Conservation (phyloP, 2,888 invertebrate species). For the Drosophila longiperda region DNA sequence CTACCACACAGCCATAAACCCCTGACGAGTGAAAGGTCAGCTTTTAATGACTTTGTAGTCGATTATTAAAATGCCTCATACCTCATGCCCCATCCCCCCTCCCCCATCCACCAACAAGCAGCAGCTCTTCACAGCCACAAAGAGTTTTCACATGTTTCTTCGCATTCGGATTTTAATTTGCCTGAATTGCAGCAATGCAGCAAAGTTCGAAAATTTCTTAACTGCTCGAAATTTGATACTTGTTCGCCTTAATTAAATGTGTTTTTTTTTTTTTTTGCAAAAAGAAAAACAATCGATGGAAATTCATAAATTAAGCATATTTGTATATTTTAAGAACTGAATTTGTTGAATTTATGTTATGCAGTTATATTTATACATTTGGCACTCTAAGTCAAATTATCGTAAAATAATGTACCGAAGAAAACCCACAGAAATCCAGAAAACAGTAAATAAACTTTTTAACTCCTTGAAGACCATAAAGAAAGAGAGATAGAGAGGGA, state of each 20-base stretch:
- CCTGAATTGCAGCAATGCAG: background rate
- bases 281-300: background rate
- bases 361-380: constrained; percentile 16
- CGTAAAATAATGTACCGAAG: background rate
- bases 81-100: background rate
- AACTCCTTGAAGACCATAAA: constrained; percentile 31
- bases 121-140: constrained; percentile 18
- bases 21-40: constrained; percentile 31
- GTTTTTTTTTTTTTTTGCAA: background rate
- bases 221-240: background rate
- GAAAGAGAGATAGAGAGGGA: too few relatives aligned
- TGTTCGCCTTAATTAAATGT: background rate
- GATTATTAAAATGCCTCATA: constrained; percentile 51
- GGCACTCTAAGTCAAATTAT: constrained; percentile 30
- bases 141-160: background rate
- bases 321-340: background rate
- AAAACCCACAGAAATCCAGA: background rate
- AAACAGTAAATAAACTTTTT: constrained; percentile 28
- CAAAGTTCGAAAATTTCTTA: background rate
- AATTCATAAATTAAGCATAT: background rate
- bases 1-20: constrained; percentile 40
- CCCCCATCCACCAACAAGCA: too few relatives aligned
- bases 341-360: background rate
- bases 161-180: background rate
- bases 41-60: constrained; percentile 50